Evolutionary conservation across 2,797 vertebrate species (phyloP).

Genomic region (Siniperca scherzeri): DNA sequence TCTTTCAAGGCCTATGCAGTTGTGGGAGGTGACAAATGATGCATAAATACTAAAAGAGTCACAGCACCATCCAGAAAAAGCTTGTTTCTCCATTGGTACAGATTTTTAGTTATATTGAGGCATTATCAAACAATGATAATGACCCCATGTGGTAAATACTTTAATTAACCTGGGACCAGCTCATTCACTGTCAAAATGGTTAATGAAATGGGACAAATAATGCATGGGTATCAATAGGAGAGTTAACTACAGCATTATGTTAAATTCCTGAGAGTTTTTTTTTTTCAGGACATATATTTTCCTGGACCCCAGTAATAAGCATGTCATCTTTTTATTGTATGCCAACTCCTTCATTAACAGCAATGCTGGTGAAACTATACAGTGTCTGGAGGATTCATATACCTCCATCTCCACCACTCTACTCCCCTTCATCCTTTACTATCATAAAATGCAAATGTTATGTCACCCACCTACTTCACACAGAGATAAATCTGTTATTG

Average conservation of each 20-base stretch:
- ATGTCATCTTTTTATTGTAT: conserved; percentile 42
- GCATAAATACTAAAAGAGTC: conserved; percentile 7
- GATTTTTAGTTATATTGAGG: conserved; percentile 4
- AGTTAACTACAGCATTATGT: neutral
- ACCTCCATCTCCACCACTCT: conserved; percentile 28
- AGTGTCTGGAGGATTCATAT: conserved; percentile 58
- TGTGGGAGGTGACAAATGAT: conserved; percentile 36
- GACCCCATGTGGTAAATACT: neutral
- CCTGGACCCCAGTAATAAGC: neutral
- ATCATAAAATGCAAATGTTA: conserved; percentile 79
- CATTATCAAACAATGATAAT: conserved; percentile 14
- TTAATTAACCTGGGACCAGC: neutral
- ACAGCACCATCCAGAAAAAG: neutral
- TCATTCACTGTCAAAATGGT: neutral
- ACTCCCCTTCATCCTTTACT: conserved; percentile 41
- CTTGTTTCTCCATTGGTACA: neutral
- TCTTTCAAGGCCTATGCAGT: conserved; percentile 14
- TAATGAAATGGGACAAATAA: conserved; percentile 28
- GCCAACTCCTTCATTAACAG: conserved; percentile 35
- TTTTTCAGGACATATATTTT: neutral
- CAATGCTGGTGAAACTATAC: conserved; percentile 40
- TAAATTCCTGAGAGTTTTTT: neutral
- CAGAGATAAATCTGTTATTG: conserved; percentile 66
- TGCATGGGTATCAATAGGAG: conserved; percentile 7
- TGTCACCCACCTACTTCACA: conserved; percentile 64